Percentiles rank a stretch among this genome's conserved stretches.
phyloP scores from a whole-genome alignment of 2,113 vertebrate species.

The Otolemur garnettii region DNA sequence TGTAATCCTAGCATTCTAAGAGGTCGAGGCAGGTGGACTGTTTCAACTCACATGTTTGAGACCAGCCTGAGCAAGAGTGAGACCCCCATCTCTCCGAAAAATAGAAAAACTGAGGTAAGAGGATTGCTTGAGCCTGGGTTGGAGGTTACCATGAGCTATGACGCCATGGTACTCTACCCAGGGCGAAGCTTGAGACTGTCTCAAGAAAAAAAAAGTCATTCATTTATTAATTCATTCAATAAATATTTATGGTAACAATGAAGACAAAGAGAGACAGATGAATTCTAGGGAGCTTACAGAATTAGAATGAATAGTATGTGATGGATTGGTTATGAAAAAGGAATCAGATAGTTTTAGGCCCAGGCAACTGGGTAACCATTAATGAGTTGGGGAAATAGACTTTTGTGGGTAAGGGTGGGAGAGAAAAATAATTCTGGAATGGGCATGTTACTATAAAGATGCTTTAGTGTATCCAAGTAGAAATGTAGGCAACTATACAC shows the following conservation, averaged over 20 bases:
- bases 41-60: too few relatives aligned
- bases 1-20: too few relatives aligned
- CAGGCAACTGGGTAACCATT: neutral
- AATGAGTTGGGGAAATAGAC: neutral
- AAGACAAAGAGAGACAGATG: neutral
- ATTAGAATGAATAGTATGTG: neutral
- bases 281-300: slow-evolving; percentile 35
- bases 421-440: neutral
- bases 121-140: too few relatives aligned
- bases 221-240: neutral
- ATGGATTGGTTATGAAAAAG: neutral
- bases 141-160: too few relatives aligned
- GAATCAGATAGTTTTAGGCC: neutral
- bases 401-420: neutral
- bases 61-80: too few relatives aligned
- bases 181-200: too few relatives aligned
- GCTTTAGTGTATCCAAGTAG: neutral
- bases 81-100: too few relatives aligned
- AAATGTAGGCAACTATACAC: neutral
- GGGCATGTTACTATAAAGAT: neutral
- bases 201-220: neutral
- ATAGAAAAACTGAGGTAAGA: too few relatives aligned
- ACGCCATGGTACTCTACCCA: too few relatives aligned
- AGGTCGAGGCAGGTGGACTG: too few relatives aligned
- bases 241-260: neutral